phyloP scores from a whole-genome alignment of 1,140 invertebrate species.

The Drosophila aff. region DNA sequence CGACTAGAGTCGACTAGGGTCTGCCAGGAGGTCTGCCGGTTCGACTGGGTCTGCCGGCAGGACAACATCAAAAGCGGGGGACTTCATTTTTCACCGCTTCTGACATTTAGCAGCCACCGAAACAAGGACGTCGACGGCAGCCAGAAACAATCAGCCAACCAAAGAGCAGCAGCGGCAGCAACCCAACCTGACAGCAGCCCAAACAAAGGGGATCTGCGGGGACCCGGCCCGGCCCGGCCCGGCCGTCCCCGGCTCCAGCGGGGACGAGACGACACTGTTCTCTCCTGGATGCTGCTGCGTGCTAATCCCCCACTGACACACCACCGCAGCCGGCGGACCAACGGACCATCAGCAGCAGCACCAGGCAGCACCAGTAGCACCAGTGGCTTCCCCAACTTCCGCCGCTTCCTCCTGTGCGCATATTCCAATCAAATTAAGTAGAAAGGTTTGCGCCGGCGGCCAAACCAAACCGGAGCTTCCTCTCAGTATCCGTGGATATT shows the following conservation, averaged over 20 bases:
- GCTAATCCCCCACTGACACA: slow-evolving; percentile 65
- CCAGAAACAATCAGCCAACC: slow-evolving; percentile 80
- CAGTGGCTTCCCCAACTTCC: slow-evolving; percentile 14
- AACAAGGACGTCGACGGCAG: slow-evolving; percentile 40
- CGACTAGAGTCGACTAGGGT: slow-evolving; percentile 2
- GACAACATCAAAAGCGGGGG: slow-evolving; percentile 69
- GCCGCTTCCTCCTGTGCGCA: slow-evolving; percentile 58
- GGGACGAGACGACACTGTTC: background rate
- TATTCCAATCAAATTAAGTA: slow-evolving; percentile 82
- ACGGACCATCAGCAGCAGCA: slow-evolving; percentile 19
- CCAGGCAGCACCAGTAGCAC: slow-evolving; percentile 9
- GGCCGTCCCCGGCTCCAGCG: background rate
- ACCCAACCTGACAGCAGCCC: slow-evolving; percentile 65
- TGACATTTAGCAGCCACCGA: slow-evolving; percentile 78
- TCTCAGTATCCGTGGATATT: slow-evolving; percentile 28
- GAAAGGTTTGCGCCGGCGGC: slow-evolving; percentile 58
- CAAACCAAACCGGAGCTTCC: slow-evolving; percentile 26
- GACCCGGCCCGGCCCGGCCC: background rate
- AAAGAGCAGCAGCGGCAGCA: slow-evolving; percentile 65
- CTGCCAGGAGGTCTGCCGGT: slow-evolving; percentile 21
- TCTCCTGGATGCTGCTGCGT: slow-evolving; percentile 13
- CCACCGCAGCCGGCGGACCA: slow-evolving; percentile 45
- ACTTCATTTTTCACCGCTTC: slow-evolving; percentile 83
- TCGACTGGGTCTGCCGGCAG: slow-evolving; percentile 21
- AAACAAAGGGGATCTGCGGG: slow-evolving; percentile 2